phyloP scores from a whole-genome alignment of 2,797 vertebrate species.

The Sandelia bainsii region DNA sequence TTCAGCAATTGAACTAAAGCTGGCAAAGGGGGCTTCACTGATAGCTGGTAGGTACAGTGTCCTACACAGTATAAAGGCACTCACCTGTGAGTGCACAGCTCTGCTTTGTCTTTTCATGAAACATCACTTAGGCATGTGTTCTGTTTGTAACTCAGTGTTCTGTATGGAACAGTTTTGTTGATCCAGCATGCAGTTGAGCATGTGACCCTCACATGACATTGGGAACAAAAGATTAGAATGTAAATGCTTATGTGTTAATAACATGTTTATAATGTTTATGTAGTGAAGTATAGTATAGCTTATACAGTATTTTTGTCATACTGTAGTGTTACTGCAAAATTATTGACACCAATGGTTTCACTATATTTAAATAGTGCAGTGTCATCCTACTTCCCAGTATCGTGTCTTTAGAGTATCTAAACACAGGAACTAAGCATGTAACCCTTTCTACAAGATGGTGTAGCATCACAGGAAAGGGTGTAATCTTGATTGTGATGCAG shows the following conservation, averaged over 20 bases:
- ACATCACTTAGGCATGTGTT: slow-evolving; percentile 20
- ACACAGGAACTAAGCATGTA: slow-evolving; percentile 13
- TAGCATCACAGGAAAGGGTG: neutral
- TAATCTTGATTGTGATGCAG: neutral
- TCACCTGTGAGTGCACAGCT: slow-evolving; percentile 9
- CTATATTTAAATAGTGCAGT: neutral
- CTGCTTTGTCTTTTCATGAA: slow-evolving; percentile 12
- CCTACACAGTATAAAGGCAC: slow-evolving; percentile 20
- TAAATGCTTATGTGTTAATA: neutral
- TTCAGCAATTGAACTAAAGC: neutral
- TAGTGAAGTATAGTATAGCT: too few species aligned
- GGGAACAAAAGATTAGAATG: neutral
- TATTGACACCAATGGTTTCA: neutral
- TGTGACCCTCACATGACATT: slow-evolving; percentile 2
- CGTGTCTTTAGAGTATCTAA: neutral
- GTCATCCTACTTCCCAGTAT: neutral
- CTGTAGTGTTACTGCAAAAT: neutral
- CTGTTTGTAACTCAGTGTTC: slow-evolving; percentile 26
- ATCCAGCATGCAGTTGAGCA: slow-evolving; percentile 11
- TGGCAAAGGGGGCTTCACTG: neutral
- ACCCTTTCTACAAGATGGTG: neutral
- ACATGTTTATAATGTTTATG: neutral
- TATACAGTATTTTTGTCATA: neutral
- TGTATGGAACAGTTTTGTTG: slow-evolving; percentile 25
- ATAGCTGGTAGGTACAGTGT: neutral